Base-by-base conservation (phyloP, 2,888 invertebrate species). In the Synergus laeviventris region DNA sequence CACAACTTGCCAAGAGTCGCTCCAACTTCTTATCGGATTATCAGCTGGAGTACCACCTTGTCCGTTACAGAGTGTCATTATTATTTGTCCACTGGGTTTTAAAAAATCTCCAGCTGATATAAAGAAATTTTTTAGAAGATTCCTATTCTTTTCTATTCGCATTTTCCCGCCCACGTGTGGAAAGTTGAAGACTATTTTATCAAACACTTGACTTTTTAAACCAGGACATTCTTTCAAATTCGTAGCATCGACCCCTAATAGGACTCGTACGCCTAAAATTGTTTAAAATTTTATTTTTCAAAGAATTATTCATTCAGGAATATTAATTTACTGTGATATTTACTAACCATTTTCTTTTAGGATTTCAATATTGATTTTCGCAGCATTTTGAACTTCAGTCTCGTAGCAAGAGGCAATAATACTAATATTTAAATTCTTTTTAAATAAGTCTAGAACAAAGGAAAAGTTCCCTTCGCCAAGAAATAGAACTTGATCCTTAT, bases 131-230 rank as follows among this genome's bases (percentile, higher is more conserved):
- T 85, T 87, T 5, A 94, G 86, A 31, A 94, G 89, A 42, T 91
- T 87, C 77, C 93, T 91, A 86, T 94, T 93, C 75, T 91, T 91
- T 82, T 92, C 92, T 76, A 93, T 91, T 85, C 93, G 92, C 87
- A 93, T 93, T 89, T 94, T 94, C 9, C 94, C 93, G 45, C 93
- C 93, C 59, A 91, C 91, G 86, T 93, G 93, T 11, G 94, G 94
- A 84, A 94, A 94, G 85, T 94, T 94, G 88, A 94, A 94, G 74
- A 94, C 89, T 56, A 94, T 91, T 83, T 91, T 90, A 38, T 91
- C 86, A 85, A 92, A 93, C 38, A 74, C 79, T 56, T 87, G 81
- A 1, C 66, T 81, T 21, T 78, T 82, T 8, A 91, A 81, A 24
- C 81, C 78, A 16, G 84, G 70, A 81, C 91, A 83, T 8, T 86